Base-by-base conservation (phyloP, 2,888 invertebrate genomes). In the Dryadula phaetusa region DNA sequence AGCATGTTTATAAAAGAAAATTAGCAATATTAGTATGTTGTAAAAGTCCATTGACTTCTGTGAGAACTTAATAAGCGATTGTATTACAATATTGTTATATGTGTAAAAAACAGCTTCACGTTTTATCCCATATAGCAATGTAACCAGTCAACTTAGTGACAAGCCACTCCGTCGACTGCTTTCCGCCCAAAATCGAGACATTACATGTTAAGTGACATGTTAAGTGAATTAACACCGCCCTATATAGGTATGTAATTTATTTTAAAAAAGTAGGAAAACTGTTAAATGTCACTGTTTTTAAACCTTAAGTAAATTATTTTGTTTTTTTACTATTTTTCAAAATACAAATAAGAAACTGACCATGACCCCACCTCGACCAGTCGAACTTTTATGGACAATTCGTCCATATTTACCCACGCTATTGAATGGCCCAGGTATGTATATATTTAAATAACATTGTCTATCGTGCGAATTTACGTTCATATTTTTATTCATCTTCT, bases 1-100 rank as follows among this genome's bases (percentile, higher is more conserved):
- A n/a, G 28, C 4, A 40, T 54, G 20, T 42, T 18, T 28, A 60
- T 61, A 69, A 60, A 79, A 85, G 83, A 87, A 87, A 83, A 75
- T 65, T 72, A 82, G 87, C 89, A 88, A 88, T 87, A 81, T 78
- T 83, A 82, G 44, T 54, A 63, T 66, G 67, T 70, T 49, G 56
- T 62, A 60, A 65, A 62, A 63, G 54, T 62, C 65, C 61, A 60
- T 62, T 47, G 54, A 64, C 62, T 62, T 66, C 64, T 62, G 66
- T 72, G 70, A 65, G 72, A 72, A 70, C 61, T 61, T 49, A 25
- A 10, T 64, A 42, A 56, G 12, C 18, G n/a, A 25, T 20, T 54
- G 20, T 20, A 20, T 37, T 54, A 56, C 34, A 32, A 10, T 20
- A 14, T 37, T n/a, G 6, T 37, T 37, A 22, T 20, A 14, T 28